phyloP scores from a whole-genome alignment of 2,113 vertebrate species.

The Sylvilagus bachmani region DNA sequence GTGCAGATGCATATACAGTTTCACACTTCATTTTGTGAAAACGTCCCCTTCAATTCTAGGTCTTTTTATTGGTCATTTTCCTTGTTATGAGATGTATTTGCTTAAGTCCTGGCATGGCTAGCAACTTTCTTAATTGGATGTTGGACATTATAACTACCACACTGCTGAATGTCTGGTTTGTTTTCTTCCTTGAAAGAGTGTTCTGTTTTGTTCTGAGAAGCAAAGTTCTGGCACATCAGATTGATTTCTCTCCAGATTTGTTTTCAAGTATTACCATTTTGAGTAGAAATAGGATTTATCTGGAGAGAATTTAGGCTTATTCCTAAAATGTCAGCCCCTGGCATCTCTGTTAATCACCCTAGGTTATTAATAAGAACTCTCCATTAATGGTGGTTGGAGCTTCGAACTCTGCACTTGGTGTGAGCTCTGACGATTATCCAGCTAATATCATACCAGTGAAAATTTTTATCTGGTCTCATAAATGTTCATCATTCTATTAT shows the following conservation, averaged over 20 bases:
- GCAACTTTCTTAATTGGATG: background rate
- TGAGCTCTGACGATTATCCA: too few relatives aligned
- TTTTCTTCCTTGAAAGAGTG: background rate
- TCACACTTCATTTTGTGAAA: too few relatives aligned
- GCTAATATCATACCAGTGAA: background rate
- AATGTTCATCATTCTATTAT: background rate
- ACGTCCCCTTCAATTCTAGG: background rate
- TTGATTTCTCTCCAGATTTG: background rate
- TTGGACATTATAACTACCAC: background rate
- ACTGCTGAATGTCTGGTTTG: background rate
- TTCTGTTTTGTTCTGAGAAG: background rate
- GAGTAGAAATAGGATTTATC: background rate
- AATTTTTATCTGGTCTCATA: background rate
- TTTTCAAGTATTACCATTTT: background rate
- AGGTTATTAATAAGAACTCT: too few relatives aligned
- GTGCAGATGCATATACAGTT: too few relatives aligned
- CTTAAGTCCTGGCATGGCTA: background rate
- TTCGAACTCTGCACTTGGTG: rapidly evolving
- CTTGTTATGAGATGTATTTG: background rate
- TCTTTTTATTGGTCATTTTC: background rate
- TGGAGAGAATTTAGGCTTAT: background rate
- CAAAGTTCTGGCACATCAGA: background rate
- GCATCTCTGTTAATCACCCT: background rate
- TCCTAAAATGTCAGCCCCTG: background rate
- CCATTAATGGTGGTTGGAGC: background rate